Base-by-base conservation (phyloP, 2,113 vertebrate genomes). In the Apodemus speciosus region DNA sequence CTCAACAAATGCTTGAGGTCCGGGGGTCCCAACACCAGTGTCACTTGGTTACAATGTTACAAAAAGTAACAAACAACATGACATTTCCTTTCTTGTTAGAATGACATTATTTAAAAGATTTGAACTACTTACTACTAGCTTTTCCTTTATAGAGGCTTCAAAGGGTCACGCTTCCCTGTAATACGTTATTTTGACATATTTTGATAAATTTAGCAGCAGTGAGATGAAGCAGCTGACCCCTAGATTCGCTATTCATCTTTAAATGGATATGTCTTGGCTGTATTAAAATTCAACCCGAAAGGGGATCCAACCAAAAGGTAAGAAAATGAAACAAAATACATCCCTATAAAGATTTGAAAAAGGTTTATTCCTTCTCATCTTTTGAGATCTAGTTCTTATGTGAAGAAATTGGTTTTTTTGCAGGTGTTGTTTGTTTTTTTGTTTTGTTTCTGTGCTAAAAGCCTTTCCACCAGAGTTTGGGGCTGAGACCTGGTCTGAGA, bases 101-200 rank as follows among this genome's bases (percentile, higher is more conserved):
- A 96, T 95, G 87, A 89, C 86, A 96, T 96, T 96, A 94, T 95
- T 95, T 92, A 96, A 95, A 93, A 88, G 87, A 94, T 80, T n/a
- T 80, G 91, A 95, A 95, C 92, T 92, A 93, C 84, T 97, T 92
- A 91, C 90, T 64, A 80, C 83, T 73, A 81, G 80, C 64, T 69
- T 95, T 88, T 95, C 76, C 76, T 94, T 90, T 85, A 83, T 46
- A 58, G 92, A 94, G 92, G 91, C 75, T 90, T 93, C 9, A 43
- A 43, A 94, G 95, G 93, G 93, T 96, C 90, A 95, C 10, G 51
- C 21, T 94, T 91, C 8, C 73, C 69, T 77, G 21, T 89, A 89
- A 96, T 89, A 90, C 23, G 23, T 93, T 93, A 95, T 89, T 94
- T 88, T 93, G 96, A 96, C 95, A 93, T 89, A 90, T 94, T 89